Evolutionary conservation across 2,113 vertebrate species (phyloP).

Genomic region (Ciconia stormi): DNA sequence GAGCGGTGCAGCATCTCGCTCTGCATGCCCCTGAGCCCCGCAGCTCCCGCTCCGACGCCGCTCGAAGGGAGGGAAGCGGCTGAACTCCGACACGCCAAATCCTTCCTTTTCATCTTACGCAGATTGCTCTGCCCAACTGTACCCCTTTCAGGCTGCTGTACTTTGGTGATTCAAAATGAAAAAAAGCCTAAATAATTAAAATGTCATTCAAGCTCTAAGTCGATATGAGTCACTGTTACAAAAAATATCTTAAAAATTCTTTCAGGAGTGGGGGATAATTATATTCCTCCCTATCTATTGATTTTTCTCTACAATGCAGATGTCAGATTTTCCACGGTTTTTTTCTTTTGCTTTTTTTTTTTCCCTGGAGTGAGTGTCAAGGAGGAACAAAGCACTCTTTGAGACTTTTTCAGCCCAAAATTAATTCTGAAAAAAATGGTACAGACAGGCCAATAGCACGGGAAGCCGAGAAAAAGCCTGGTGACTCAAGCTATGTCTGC

Average conservation of each 20-base stretch:
- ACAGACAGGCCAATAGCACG: slow-evolving; percentile 49
- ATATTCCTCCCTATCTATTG: slow-evolving; percentile 74
- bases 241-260: slow-evolving; percentile 66
- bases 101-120: not conserved
- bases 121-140: not conserved
- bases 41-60: not conserved
- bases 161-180: slow-evolving; percentile 58
- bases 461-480: slow-evolving; percentile 45
- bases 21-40: not conserved
- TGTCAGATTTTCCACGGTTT: slow-evolving; percentile 74
- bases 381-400: slow-evolving; percentile 78
- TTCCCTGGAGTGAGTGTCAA: slow-evolving; percentile 69
- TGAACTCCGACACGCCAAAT: not conserved
- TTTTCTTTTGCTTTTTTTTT: not conserved
- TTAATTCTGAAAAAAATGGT: slow-evolving; percentile 65
- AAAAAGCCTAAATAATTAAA: slow-evolving; percentile 73
- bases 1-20: not conserved
- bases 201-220: slow-evolving; percentile 74
- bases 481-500: slow-evolving; percentile 56
- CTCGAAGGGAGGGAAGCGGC: not conserved
- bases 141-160: not conserved
- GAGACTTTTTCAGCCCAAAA: slow-evolving; percentile 76
- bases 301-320: slow-evolving; percentile 71
- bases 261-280: slow-evolving; percentile 73
- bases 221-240: slow-evolving; percentile 69